Conservation (phyloP, 2,888 invertebrate genomes). For the Athetis lepigone region DNA sequence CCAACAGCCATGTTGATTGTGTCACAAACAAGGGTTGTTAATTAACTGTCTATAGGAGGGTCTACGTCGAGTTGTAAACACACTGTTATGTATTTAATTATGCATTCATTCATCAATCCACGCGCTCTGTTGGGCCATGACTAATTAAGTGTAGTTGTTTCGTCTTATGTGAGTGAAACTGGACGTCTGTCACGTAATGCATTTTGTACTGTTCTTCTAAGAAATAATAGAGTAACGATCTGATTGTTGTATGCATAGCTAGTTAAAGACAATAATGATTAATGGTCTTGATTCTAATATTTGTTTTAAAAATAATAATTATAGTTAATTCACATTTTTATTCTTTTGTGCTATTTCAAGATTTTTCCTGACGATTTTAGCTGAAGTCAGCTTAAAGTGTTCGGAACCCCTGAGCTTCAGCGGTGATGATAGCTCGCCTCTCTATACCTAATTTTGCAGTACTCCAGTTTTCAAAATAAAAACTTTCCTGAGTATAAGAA, state of each 20-base stretch:
- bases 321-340: neutral
- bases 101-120: slow-evolving; percentile 55
- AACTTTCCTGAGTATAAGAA: too few species aligned
- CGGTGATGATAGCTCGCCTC: too few species aligned
- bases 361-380: neutral
- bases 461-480: too few species aligned
- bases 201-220: neutral
- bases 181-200: slow-evolving; percentile 34
- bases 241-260: neutral
- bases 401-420: too few species aligned
- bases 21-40: slow-evolving; percentile 2
- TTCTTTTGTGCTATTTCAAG: neutral
- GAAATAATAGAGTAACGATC: slow-evolving; percentile 2
- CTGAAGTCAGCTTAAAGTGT: neutral
- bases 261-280: neutral
- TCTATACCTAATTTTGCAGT: too few species aligned
- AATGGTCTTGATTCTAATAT: neutral
- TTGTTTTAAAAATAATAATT: neutral
- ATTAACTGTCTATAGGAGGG: slow-evolving; percentile 15
- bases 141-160: slow-evolving; percentile 40
- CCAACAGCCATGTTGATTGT: slow-evolving; percentile 16
- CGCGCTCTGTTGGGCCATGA: slow-evolving; percentile 30
- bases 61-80: slow-evolving; percentile 15
- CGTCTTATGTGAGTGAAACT: slow-evolving; percentile 42
- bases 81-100: slow-evolving; percentile 46